Conservation (phyloP, 2,797 vertebrate genomes). For the Pangasius larnaudii region DNA sequence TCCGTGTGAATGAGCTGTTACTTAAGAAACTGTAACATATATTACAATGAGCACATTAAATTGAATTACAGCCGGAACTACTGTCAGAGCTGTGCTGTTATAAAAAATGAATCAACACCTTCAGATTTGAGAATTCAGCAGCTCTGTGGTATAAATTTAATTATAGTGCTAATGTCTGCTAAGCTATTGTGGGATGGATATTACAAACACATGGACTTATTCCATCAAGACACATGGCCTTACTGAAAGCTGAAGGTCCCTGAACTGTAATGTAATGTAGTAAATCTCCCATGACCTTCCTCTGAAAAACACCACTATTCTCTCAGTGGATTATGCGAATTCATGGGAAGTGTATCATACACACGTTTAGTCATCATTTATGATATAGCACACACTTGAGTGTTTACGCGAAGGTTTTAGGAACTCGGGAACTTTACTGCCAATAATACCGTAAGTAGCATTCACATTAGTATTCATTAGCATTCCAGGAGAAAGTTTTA, state of each 20-base stretch:
- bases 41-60: background rate
- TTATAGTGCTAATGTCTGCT: background rate
- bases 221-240: constrained; percentile 53
- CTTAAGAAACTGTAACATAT: background rate
- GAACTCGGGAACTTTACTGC: background rate
- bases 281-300: constrained; percentile 38
- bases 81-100: background rate
- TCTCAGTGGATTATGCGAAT: constrained; percentile 1
- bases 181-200: constrained; percentile 56
- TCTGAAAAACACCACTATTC: background rate
- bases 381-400: background rate
- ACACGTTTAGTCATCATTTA: background rate
- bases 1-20: constrained; percentile 5
- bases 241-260: constrained; percentile 23
- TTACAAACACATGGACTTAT: constrained; percentile 59
- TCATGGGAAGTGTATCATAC: background rate
- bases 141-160: background rate
- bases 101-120: background rate
- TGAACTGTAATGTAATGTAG: constrained; percentile 19
- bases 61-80: background rate
- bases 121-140: background rate
- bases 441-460: too few relatives aligned
- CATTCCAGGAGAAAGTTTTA: background rate
- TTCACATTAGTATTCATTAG: background rate
- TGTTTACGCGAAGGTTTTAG: background rate